Base-by-base conservation (phyloP, 2,888 invertebrate genomes). In the Tetramorium bicarinatum region DNA sequence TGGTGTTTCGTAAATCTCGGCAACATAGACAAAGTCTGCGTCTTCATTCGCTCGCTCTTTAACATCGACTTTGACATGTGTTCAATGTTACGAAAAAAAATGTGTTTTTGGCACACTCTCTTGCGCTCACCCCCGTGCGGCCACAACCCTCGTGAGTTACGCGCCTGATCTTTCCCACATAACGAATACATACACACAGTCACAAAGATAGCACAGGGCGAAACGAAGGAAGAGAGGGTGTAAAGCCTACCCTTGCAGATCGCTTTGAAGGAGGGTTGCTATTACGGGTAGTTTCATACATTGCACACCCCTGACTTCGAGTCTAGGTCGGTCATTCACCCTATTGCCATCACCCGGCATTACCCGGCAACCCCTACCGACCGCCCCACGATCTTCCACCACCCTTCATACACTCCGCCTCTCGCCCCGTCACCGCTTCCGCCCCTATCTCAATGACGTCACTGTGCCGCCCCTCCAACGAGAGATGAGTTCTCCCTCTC, bases 291-390 rank as follows among this genome's bases (percentile, higher is more conserved):
- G 92, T 91, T 93, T 93, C 92, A 92, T 93, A 93, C 91, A 91
- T 92, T 93, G 94, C 94, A 93, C 94, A 95, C 94, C 95, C 94
- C 94, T 94, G 94, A 94, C 93, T 93, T 89, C 92, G 94, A 95
- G 95, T 95, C 95, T 95, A 95, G 95, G 95, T 95, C 95, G 95
- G 95, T 94, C 95, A 91, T 95, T 95, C 94, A 95, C 93, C 94
- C 89, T 92, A 89, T 83, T 85, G 89, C 90, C 90, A 89, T 91
- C 88, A 88, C 87, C 90, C 89, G 77, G 85, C 90, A 87, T 89
- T 88, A 82, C 88, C 91, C 89, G 83, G 77, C 88, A 83, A 85
- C 84, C 87, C 85, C 83, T 83, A 86, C 82, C 87, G 85, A 66
- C 84, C 44, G 38, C 74, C 64, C 86, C 67, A 71, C 85, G 76